phyloP scores from a whole-genome alignment of 2,113 vertebrate species.

The Hassar affinis region DNA sequence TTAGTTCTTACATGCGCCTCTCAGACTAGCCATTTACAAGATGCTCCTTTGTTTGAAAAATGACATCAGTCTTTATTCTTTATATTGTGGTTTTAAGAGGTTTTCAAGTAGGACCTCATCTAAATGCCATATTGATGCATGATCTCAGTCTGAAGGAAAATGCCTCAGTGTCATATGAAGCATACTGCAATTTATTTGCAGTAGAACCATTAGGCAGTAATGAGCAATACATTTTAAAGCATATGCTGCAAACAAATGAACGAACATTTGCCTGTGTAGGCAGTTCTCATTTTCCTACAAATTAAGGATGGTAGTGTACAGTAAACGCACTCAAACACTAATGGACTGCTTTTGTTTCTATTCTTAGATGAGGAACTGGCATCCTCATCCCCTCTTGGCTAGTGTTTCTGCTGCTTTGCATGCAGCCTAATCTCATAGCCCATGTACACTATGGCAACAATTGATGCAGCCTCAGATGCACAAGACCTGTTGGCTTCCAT shows the following conservation, averaged over 20 bases:
- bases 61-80: constrained; percentile 60
- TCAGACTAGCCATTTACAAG: constrained; percentile 39
- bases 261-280: background rate
- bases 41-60: constrained; percentile 43
- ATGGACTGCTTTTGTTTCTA: constrained; percentile 20
- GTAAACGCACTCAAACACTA: background rate
- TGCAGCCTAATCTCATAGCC: constrained; percentile 50
- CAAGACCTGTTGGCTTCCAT: constrained; percentile 83
- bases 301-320: background rate
- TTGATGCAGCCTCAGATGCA: constrained; percentile 76
- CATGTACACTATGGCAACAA: constrained; percentile 69
- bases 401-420: constrained; percentile 50
- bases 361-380: constrained; percentile 65
- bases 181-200: background rate
- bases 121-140: constrained; percentile 57
- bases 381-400: constrained; percentile 50
- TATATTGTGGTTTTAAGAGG: constrained; percentile 49
- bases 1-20: background rate
- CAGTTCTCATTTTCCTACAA: background rate
- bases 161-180: background rate
- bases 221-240: background rate
- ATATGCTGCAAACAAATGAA: constrained; percentile 1
- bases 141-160: constrained; percentile 43
- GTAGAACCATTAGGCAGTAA: background rate
- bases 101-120: constrained; percentile 36